Base-by-base conservation (phyloP, 2,888 invertebrate species). In the Phlogophora meticulosa region DNA sequence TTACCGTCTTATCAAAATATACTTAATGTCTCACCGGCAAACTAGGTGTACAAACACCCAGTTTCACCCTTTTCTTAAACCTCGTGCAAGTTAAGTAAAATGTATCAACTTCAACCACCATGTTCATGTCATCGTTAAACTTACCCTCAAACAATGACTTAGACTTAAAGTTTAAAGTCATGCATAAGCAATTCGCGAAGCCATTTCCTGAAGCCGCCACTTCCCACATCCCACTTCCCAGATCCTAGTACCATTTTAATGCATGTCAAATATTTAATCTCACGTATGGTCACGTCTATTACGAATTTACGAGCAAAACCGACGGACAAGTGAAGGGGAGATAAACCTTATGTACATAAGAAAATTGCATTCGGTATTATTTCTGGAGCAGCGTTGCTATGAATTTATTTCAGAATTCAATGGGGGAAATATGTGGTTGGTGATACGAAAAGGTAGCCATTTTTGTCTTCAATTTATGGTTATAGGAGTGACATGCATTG, bases 231-330 rank as follows among this genome's bases (percentile, higher is more conserved):
- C 28, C 42, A 55, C 11, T n/a, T 34, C 53, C 20, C n/a, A 32
- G 34, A 28, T 28, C 28, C 5, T 5, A 28, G 28, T 34, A 49
- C 60, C 49, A 74, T 68, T 81, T 76, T 76, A 76, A 76, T 72
- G 80, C 69, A 79, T 67, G 24, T 70, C 73, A 76, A 82, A 82
- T 82, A 82, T 82, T 82, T 73, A 80, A 76, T 69, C 65, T 65
- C 42, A 22, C 64, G 70, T 82, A 72, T 74, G 82, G 80, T 75
- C 79, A 83, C 75, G 68, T 69, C 70, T 75, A 80, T 83, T 73
- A 80, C 55, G 52, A 80, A 84, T 83, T 82, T 83, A 83, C 72
- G 83, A 80, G 74, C 69, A 49, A 53, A 58, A 55, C 84, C 80
- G 43, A 55, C 53, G 78, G 78, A 76, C 72, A 79, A 66, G 67